Evolutionary conservation across 1,140 invertebrate genomes (phyloP).

Genomic region (Conus betulinus): DNA sequence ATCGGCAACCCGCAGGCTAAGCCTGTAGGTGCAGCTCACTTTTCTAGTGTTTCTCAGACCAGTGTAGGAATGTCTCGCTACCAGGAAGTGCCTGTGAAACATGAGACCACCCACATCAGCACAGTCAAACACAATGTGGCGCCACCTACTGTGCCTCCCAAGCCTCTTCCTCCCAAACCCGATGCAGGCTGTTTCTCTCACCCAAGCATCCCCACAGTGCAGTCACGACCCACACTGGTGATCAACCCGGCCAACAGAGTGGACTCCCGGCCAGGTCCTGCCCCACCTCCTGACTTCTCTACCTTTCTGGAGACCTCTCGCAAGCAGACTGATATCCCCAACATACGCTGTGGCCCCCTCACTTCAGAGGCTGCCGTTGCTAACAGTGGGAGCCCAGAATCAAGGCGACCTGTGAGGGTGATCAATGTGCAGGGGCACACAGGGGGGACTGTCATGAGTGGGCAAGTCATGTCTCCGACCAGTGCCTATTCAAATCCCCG

Average conservation of each 20-base stretch:
- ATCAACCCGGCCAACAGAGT: conserved; percentile 27
- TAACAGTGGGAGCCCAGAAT: conserved; percentile 32
- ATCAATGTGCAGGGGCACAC: conserved; percentile 42
- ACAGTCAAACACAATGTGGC: conserved; percentile 27
- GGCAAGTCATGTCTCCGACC: conserved; percentile 32
- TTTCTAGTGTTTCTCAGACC: neutral
- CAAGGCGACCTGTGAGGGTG: conserved; percentile 40
- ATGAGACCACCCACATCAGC: conserved; percentile 30
- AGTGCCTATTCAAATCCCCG: conserved; percentile 30
- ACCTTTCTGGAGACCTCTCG: conserved; percentile 9
- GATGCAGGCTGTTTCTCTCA: neutral
- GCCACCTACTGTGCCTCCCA: conserved; percentile 18
- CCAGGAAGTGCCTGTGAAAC: conserved; percentile 31
- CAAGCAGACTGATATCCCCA: conserved; percentile 30
- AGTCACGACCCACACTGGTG: neutral
- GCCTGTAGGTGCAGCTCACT: neutral
- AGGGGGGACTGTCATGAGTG: conserved; percentile 41
- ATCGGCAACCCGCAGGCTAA: neutral
- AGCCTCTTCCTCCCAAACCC: neutral
- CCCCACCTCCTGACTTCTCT: conserved; percentile 19
- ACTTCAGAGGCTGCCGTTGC: neutral
- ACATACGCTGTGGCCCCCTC: conserved; percentile 21
- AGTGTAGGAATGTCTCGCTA: conserved; percentile 10
- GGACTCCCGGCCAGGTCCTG: neutral
- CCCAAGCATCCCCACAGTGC: neutral